These are phyloP conservation scores for Heliconius aoede DNA, from an alignment of 2,888 invertebrate genomes.

Conservation along the genomic window DNA sequence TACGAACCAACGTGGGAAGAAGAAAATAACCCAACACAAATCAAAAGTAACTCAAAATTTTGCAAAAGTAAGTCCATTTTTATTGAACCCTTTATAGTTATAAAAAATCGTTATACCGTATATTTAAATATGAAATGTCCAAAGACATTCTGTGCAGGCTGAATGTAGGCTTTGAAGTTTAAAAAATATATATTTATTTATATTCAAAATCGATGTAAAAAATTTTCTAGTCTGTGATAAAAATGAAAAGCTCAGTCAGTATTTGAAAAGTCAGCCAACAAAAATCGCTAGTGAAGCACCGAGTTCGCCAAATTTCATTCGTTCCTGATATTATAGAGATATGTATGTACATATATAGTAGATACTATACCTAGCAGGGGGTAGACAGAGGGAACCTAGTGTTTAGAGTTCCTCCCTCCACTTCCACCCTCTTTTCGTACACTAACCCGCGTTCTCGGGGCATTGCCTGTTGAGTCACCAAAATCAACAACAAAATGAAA, in stretches of 20 bases:
- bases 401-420: too few relatives aligned
- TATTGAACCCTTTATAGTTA: too few relatives aligned
- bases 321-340: neutral
- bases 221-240: neutral
- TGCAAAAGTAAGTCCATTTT: too few relatives aligned
- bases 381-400: neutral
- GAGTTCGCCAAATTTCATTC: slow-evolving; percentile 1
- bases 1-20: too few relatives aligned
- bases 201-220: neutral
- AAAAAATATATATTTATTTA: neutral
- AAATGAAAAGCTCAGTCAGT: slow-evolving; percentile 10
- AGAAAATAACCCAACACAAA: too few relatives aligned
- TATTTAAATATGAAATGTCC: too few relatives aligned
- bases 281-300: neutral
- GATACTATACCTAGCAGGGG: neutral
- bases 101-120: too few relatives aligned
- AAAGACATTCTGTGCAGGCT: neutral
- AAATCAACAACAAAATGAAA: too few relatives aligned
- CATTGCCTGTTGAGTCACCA: too few relatives aligned
- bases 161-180: neutral
- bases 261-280: slow-evolving; percentile 12
- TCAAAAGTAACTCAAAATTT: too few relatives aligned
- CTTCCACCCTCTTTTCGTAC: too few relatives aligned
- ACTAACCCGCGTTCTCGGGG: too few relatives aligned
- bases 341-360: neutral